Evolutionary conservation across 2,797 vertebrate species (phyloP).

Genomic region (Sebastes ruberrimus): DNA sequence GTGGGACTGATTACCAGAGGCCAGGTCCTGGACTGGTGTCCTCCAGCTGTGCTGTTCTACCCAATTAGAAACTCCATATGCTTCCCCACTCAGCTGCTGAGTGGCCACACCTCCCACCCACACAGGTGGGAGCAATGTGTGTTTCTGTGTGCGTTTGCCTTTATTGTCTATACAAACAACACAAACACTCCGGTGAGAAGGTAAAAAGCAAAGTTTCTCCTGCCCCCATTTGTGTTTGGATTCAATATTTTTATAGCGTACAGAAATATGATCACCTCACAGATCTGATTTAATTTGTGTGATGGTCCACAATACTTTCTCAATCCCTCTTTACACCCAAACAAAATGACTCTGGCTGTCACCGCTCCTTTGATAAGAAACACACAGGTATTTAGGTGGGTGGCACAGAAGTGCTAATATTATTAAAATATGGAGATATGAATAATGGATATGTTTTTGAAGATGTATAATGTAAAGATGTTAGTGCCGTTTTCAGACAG

Average conservation of each 20-base stretch:
- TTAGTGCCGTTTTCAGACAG: conserved; percentile 84
- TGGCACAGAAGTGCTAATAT: conserved; percentile 82
- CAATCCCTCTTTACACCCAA: conserved; percentile 35
- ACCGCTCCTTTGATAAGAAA: conserved; percentile 63
- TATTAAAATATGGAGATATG: conserved; percentile 85
- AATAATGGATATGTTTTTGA: conserved; percentile 93
- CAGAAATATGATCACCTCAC: neutral
- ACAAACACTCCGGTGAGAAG: conserved; percentile 3
- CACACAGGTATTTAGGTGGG: conserved; percentile 86
- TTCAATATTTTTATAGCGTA: neutral
- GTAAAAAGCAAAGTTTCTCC: conserved; percentile 36
- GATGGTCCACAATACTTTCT: conserved; percentile 10
- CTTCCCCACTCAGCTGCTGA: conserved; percentile 75
- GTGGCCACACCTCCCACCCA: conserved; percentile 70
- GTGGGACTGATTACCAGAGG: conserved; percentile 79
- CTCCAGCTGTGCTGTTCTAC: conserved; percentile 87
- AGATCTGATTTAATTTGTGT: conserved; percentile 22
- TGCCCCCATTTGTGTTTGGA: neutral
- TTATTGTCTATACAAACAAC: conserved; percentile 27
- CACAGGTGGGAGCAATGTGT: conserved; percentile 67
- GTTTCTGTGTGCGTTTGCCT: conserved; percentile 10
- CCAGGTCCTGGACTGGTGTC: conserved; percentile 78
- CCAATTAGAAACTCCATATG: conserved; percentile 88
- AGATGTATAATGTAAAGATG: conserved; percentile 91
- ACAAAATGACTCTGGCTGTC: conserved; percentile 35